Conservation (phyloP, 2,888 invertebrate species). For the Clanis bilineata region DNA sequence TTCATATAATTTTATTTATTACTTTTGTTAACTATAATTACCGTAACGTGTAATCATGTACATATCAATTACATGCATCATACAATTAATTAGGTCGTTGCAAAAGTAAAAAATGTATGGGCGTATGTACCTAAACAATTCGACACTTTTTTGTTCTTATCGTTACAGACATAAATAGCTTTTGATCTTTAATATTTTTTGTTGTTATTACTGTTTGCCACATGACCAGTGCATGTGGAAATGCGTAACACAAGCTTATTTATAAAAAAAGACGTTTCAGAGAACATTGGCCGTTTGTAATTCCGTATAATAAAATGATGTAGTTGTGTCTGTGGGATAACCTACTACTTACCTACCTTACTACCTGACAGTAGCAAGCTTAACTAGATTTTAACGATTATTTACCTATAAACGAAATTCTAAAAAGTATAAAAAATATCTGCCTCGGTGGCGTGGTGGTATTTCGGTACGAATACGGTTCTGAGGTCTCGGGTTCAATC, state of each 20-base stretch:
- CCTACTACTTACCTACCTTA: no score
- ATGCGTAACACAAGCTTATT: neutral
- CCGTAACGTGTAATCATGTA: neutral
- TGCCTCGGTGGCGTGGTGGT: no score
- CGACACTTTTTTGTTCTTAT: constrained; percentile 13
- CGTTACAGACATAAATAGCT: constrained; percentile 15
- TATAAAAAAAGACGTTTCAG: neutral
- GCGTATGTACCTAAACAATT: neutral
- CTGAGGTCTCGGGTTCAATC: no score
- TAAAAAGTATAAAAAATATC: no score
- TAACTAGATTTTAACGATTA: no score
- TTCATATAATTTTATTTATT: no score
- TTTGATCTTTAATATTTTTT: constrained; percentile 18
- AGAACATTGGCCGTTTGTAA: neutral
- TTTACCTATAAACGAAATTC: no score
- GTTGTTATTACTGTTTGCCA: constrained; percentile 16
- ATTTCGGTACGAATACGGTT: no score
- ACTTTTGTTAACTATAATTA: no score
- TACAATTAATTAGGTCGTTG: neutral
- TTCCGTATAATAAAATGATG: neutral
- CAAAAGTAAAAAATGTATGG: neutral
- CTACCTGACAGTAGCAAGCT: no score
- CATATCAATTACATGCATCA: neutral
- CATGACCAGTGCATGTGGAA: constrained; percentile 6
- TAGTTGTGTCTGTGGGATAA: no score